Percentiles rank a stretch among this genome's conserved stretches.
Evolutionary conservation across 2,888 invertebrate genomes (phyloP).

Genomic region (Ctenicera cuprea): DNA sequence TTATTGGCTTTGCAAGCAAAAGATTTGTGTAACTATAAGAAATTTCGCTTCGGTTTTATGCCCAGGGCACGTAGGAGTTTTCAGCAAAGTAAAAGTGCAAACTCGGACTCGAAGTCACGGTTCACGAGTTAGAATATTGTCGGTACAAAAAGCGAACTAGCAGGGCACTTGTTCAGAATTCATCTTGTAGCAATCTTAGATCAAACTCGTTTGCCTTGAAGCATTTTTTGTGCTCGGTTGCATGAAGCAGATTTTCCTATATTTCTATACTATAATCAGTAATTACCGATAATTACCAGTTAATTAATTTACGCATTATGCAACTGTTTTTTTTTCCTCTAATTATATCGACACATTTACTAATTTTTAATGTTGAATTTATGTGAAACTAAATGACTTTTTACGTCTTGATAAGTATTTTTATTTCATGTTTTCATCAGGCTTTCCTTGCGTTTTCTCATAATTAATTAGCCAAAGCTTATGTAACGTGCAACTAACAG

Average conservation of each 20-base stretch:
- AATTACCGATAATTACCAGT: conserved; percentile 14
- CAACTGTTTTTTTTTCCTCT: background rate
- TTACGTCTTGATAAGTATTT: conserved; percentile 1
- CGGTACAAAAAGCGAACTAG: conserved; percentile 32
- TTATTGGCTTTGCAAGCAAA: conserved; percentile 19
- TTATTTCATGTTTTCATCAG: too few species aligned
- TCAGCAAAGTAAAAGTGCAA: conserved; percentile 35
- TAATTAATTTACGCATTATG: conserved; percentile 23
- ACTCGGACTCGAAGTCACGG: conserved; percentile 34
- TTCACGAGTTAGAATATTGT: conserved; percentile 40
- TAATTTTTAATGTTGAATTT: conserved; percentile 15
- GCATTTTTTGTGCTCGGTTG: conserved; percentile 38
- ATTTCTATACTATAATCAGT: conserved; percentile 6
- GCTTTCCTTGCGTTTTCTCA: conserved; percentile 52
- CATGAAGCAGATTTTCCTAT: conserved; percentile 35
- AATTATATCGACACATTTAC: conserved; percentile 20
- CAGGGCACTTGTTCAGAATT: conserved; percentile 46
- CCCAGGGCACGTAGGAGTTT: conserved; percentile 24
- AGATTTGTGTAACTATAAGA: conserved; percentile 20
- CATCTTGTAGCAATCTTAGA: conserved; percentile 41
- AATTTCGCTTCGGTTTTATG: conserved; percentile 17
- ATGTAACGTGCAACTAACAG: conserved; percentile 53
- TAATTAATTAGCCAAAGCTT: conserved; percentile 56
- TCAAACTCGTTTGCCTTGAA: conserved; percentile 45
- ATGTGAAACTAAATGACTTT: conserved; percentile 9